Evolutionary conservation across 1,140 invertebrate genomes (phyloP).

Genomic region (Hydropsyche tenuis): DNA sequence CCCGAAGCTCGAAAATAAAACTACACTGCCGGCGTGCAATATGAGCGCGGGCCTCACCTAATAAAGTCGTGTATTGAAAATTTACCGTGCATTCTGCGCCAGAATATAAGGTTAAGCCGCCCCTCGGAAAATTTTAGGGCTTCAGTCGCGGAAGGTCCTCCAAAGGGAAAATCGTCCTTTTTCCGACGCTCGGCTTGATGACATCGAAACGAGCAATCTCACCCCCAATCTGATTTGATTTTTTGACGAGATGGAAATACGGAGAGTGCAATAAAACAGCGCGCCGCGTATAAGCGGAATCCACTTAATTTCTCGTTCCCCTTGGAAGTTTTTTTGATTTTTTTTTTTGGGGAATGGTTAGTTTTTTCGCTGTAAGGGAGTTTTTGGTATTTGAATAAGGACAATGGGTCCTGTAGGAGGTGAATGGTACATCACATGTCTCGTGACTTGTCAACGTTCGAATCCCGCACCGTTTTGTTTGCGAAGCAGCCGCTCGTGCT

Average conservation of each 20-base stretch:
- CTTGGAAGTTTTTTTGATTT: too few species aligned
- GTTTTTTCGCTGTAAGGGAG: neutral
- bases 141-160: too few species aligned
- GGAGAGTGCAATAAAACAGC: neutral
- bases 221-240: slow-evolving; percentile 9
- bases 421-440: slow-evolving; percentile 14
- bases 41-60: slow-evolving; percentile 54
- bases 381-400: slow-evolving; percentile 25
- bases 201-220: slow-evolving; percentile 50
- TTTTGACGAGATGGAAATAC: slow-evolving; percentile 43
- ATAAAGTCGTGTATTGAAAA: slow-evolving; percentile 65
- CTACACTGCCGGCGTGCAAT: slow-evolving; percentile 42
- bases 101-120: slow-evolving; percentile 60
- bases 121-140: slow-evolving; percentile 48
- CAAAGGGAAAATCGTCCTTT: too few species aligned
- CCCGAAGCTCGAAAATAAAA: slow-evolving; percentile 56
- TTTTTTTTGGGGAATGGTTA: neutral
- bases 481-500: neutral
- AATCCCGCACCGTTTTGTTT: slow-evolving; percentile 30
- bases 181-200: neutral
- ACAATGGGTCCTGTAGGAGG: slow-evolving; percentile 19
- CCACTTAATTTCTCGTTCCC: neutral
- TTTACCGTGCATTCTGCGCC: slow-evolving; percentile 64
- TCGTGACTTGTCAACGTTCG: slow-evolving; percentile 33
- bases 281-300: neutral